Conservation (phyloP, 2,113 vertebrate species). For the Chamaetylas fuelleborni region DNA sequence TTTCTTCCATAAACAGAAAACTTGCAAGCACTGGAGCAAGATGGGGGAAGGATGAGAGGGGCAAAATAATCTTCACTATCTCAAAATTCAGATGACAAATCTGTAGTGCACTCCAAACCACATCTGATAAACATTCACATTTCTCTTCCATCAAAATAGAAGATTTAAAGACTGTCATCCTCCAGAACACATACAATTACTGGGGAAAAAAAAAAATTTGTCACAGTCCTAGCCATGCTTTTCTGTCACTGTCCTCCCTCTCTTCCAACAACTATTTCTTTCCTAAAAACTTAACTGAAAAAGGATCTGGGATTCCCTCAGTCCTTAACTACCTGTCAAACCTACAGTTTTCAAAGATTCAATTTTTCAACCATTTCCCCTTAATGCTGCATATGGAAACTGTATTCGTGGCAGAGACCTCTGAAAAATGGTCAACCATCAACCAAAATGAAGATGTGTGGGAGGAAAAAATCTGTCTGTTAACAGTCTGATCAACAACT, state of each 20-base stretch:
- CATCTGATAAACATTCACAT: background rate
- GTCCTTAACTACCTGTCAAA: background rate
- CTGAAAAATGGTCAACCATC: background rate
- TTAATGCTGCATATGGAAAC: background rate
- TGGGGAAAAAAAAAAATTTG: accelerated
- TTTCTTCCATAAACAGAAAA: background rate
- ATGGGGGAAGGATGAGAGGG: background rate
- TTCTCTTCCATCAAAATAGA: background rate
- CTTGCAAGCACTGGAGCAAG: background rate
- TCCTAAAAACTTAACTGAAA: background rate
- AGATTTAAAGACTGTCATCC: background rate
- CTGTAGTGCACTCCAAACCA: background rate
- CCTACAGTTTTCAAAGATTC: background rate
- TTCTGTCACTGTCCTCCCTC: background rate
- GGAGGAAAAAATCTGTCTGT: constrained; percentile 40
- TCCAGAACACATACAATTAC: background rate
- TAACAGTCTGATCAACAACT: constrained; percentile 32
- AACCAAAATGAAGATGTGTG: background rate
- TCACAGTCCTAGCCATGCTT: background rate
- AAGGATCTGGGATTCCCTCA: background rate
- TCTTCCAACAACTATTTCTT: background rate
- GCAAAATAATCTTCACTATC: background rate
- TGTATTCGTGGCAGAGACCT: background rate
- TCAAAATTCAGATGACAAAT: background rate
- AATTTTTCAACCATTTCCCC: background rate